Conservation (phyloP, 2,888 invertebrate species). For the Strigamia crassipes region DNA sequence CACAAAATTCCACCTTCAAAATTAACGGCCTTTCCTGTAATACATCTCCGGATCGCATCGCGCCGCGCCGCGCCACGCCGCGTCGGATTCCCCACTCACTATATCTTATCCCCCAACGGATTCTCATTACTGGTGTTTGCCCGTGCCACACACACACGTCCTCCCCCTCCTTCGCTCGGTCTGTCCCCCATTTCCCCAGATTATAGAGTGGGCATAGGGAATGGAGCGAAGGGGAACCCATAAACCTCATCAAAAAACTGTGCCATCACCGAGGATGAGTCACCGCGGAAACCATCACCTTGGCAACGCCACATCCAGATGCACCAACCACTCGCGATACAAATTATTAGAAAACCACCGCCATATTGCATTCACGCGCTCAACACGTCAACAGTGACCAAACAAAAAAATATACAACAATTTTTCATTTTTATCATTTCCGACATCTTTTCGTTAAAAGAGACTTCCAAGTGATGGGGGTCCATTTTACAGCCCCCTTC, state of each 20-base stretch:
- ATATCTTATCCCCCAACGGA: constrained; percentile 18
- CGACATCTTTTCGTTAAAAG: not conserved
- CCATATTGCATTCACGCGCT: too few species aligned
- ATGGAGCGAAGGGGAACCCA: constrained; percentile 3
- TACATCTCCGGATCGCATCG: not conserved
- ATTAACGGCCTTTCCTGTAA: not conserved
- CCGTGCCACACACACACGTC: not conserved
- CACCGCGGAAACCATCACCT: constrained; percentile 43
- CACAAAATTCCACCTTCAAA: constrained; percentile 28
- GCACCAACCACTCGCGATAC: not conserved
- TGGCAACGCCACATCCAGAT: constrained; percentile 44
- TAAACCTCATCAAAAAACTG: constrained; percentile 47
- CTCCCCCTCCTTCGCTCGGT: not conserved
- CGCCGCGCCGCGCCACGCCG: too few species aligned
- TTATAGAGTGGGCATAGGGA: constrained; percentile 41
- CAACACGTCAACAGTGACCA: too few species aligned
- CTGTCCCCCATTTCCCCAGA: not conserved
- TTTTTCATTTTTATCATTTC: too few species aligned
- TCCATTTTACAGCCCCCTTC: constrained; percentile 36
- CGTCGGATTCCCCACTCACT: not conserved
- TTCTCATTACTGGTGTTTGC: constrained; percentile 44
- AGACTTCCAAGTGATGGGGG: not conserved
- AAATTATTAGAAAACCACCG: constrained; percentile 17
- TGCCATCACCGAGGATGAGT: constrained; percentile 43
- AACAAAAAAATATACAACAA: not conserved